Evolutionary conservation across 2,797 vertebrate genomes (phyloP).

Genomic region (Enteromius unitaeniatus): DNA sequence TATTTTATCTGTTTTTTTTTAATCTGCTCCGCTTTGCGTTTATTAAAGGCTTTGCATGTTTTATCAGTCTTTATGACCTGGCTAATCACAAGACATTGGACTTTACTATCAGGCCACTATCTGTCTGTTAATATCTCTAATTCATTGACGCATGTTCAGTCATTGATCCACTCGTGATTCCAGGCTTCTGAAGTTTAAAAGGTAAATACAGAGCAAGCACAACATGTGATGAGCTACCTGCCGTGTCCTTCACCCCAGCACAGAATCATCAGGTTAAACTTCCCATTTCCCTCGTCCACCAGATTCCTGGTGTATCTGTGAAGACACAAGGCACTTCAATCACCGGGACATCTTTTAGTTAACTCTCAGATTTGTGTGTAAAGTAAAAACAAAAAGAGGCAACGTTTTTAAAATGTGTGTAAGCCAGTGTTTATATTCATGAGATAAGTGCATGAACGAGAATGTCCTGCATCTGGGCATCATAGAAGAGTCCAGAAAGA

Average conservation of each 20-base stretch:
- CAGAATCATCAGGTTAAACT: conserved; percentile 96
- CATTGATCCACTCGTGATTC: not conserved
- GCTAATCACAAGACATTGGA: conserved; percentile 60
- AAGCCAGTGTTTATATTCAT: not conserved
- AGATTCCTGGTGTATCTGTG: conserved; percentile 96
- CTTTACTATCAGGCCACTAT: conserved; percentile 61
- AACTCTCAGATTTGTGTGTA: too few species aligned
- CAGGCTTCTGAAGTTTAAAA: not conserved
- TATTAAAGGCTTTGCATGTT: conserved; percentile 23
- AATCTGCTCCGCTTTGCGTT: not conserved
- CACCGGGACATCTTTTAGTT: not conserved
- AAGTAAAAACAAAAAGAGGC: too few species aligned
- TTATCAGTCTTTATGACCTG: conserved; percentile 47
- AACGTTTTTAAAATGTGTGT: not conserved
- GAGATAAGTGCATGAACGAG: too few species aligned
- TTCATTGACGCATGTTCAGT: not conserved
- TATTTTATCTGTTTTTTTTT: not conserved
- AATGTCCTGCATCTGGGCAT: not conserved
- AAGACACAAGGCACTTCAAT: not conserved
- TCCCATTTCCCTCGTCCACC: conserved; percentile 92
- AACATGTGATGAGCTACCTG: conserved; percentile 78
- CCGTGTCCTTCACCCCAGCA: conserved; percentile 99
- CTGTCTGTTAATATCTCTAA: conserved; percentile 14
- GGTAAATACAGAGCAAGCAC: not conserved
- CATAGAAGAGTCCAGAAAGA: not conserved